A percentile compares a stretch with the other conserved stretches of the same genome.
Conservation (phyloP, 2,888 invertebrate species). For the Cremastinae sp. region DNA sequence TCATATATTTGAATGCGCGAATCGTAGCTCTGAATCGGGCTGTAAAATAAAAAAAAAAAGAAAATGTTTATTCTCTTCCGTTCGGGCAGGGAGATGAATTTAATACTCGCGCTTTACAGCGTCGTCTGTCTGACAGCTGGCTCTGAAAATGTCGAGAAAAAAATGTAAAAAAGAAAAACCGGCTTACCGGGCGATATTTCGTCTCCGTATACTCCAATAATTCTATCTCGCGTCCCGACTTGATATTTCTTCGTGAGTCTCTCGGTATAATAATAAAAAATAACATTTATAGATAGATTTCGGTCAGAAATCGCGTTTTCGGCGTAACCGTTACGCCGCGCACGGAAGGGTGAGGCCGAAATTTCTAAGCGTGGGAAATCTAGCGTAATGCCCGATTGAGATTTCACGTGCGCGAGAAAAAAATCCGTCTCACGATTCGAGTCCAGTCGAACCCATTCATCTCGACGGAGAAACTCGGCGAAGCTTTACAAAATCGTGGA, state of each 20-base stretch:
- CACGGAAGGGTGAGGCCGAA: constrained; percentile 52
- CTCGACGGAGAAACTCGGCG: constrained; percentile 65
- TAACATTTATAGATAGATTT: constrained; percentile 11
- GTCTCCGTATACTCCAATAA: not conserved
- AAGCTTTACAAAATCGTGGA: constrained; percentile 66
- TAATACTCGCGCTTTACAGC: constrained; percentile 66
- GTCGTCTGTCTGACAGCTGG: constrained; percentile 45
- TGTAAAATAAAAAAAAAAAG: constrained; percentile 48
- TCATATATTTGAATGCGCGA: constrained; percentile 34
- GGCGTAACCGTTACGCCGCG: constrained; percentile 49
- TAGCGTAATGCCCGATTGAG: constrained; percentile 62
- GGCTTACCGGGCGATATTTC: constrained; percentile 7
- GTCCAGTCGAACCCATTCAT: constrained; percentile 64
- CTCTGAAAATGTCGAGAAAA: not conserved
- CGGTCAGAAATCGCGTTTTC: constrained; percentile 25
- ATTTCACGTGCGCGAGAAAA: constrained; percentile 36
- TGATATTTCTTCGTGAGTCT: constrained; percentile 12
- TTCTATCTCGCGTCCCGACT: not conserved
- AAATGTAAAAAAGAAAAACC: not conserved
- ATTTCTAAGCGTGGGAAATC: constrained; percentile 71
- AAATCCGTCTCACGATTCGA: constrained; percentile 53
- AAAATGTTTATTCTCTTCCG: constrained; percentile 62
- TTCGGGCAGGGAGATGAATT: constrained; percentile 59
- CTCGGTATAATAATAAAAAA: constrained; percentile 11
- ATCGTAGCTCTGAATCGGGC: not conserved